Base-by-base conservation (phyloP, 30 jellyfish, hydroid and myxozoan genomes). In the Hydractinia echinata region DNA sequence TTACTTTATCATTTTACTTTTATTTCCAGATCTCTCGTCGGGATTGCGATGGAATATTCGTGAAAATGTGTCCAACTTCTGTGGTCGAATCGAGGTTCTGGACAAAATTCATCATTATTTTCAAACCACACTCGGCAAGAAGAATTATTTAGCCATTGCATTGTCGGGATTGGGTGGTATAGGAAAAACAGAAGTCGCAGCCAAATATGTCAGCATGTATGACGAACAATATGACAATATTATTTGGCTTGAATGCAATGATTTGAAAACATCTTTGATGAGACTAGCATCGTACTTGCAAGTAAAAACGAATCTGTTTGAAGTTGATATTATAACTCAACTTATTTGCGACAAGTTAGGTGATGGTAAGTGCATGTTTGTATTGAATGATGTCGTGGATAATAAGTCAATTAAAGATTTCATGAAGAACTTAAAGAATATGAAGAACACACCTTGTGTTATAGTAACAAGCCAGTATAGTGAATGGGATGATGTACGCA, bases 151-250 rank as follows among this genome's bases (percentile, higher is more conserved):
- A 15, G 73, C 73, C 4, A 50, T 62, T 5, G 16, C 8, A 15
- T 10, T 62, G 10, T 62, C 50, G 5, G 94, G 94, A 56, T 66
- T 85, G 13, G 94, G 94, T 53, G 94, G 94, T 20, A 79, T 85
- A 16, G 94, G 94, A 4, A 85, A 85, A 67, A 77, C 84, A 5
- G 88, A 77, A 73, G 60, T 85, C 19, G 94, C 88, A 66, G 70
- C 76, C 66, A 76, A 20, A 81, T 85, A 85, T 53, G 83, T 86
- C 0, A 84, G 50, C 53, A 10, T 53, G 11, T 18, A 70, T 8
- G 94, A 88, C 5, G 72, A 66, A 9, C 62, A 79, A 7, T 85
- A 76, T 73, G 64, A 77, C 50, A 85, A 85, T 62, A 82, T 85
- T 4, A 49, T 78, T 8, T 85, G 94, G 94, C 70, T 85, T 21